Conservation (phyloP, 2,888 invertebrate species). For the Plebejus melissa region DNA sequence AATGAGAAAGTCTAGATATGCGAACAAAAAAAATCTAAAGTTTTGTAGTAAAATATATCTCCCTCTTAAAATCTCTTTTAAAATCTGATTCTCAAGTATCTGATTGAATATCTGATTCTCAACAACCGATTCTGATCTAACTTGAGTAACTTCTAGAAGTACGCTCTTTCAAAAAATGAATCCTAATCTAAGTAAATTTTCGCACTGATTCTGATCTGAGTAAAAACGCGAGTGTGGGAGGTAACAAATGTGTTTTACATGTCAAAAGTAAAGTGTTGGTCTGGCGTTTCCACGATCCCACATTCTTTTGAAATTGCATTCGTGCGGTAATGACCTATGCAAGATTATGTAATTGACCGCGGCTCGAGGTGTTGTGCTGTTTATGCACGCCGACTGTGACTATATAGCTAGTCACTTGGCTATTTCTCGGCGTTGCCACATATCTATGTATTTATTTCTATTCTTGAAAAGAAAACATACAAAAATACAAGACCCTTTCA, state of each 20-base stretch:
- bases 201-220: not conserved
- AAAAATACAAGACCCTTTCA: too few relatives aligned
- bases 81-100: too few relatives aligned
- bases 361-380: constrained; percentile 26
- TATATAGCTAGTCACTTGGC: not conserved
- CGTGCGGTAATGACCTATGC: constrained; percentile 48
- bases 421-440: not conserved
- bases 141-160: not conserved
- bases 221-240: not conserved
- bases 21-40: too few relatives aligned
- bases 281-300: constrained; percentile 32
- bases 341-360: constrained; percentile 51
- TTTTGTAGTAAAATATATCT: too few relatives aligned
- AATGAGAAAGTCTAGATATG: too few relatives aligned
- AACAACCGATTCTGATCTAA: not conserved
- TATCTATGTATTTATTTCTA: too few relatives aligned
- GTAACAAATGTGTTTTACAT: not conserved
- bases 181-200: not conserved
- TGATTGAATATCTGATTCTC: too few relatives aligned
- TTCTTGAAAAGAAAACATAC: too few relatives aligned
- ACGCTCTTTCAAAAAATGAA: not conserved
- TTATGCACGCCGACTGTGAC: constrained; percentile 16
- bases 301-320: constrained; percentile 54
- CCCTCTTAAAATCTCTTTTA: too few relatives aligned
- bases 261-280: not conserved